A percentile compares a stretch with the other conserved stretches of the same genome.
These are phyloP conservation scores for Aurelia coerulea DNA, from an alignment of 30 jellyfish, hydroid and myxozoan genomes.

Conservation along the genomic window DNA sequence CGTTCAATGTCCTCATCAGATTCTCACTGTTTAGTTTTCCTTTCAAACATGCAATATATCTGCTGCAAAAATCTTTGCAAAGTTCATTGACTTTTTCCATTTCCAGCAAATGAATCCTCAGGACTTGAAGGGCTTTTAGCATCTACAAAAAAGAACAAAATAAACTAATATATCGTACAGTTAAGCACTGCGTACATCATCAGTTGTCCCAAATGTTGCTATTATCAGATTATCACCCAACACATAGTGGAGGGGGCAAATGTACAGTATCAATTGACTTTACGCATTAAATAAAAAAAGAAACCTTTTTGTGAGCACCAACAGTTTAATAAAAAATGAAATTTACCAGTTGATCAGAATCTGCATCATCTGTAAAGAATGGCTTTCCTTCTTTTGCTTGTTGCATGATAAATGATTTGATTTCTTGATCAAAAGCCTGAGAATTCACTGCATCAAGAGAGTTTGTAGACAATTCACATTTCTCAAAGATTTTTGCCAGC, in stretches of 20 bases:
- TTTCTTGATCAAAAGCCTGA: conserved; percentile 83
- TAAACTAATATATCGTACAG: neutral
- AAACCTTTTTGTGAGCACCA: too few species aligned
- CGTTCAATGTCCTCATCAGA: conserved; percentile 93
- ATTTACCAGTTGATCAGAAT: conserved; percentile 89
- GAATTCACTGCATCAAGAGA: conserved; percentile 90
- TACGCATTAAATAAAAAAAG: too few species aligned
- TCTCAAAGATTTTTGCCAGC: conserved; percentile 81
- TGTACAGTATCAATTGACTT: too few species aligned
- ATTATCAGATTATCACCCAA: too few species aligned
- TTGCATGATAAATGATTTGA: conserved; percentile 81
- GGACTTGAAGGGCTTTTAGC: conserved; percentile 93
- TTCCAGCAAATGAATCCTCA: conserved; percentile 88
- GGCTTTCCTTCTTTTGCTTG: conserved; percentile 93
- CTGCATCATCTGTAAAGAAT: conserved; percentile 92
- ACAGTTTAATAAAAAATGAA: too few species aligned
- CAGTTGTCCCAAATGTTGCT: too few species aligned
- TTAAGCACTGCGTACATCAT: too few species aligned
- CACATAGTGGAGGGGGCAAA: too few species aligned
- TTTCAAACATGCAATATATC: conserved; percentile 93
- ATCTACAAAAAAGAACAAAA: conserved; percentile 50
- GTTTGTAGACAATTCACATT: conserved; percentile 91
- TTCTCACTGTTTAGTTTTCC: conserved; percentile 97
- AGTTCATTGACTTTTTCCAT: conserved; percentile 95
- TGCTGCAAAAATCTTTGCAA: conserved; percentile 94